Evolutionary conservation across 2,797 vertebrate genomes (phyloP).

Genomic region (Hypotaenidia philippensis): DNA sequence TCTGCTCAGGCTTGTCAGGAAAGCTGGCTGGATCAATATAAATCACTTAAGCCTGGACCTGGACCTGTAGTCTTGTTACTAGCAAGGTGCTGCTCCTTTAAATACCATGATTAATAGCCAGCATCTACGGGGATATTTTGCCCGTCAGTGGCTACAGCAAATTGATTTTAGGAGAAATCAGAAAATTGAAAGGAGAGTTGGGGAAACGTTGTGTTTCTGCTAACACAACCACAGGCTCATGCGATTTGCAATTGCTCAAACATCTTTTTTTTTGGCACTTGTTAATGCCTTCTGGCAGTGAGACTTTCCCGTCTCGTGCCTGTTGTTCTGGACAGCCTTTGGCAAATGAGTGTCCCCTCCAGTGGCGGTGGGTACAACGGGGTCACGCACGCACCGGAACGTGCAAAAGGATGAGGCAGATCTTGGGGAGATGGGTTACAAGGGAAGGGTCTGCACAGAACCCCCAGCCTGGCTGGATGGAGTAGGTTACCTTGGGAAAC

Average conservation of each 20-base stretch:
- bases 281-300: neutral
- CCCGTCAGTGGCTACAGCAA: neutral
- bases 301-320: fast-evolving
- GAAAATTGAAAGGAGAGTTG: conserved; percentile 4
- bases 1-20: neutral
- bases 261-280: neutral
- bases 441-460: neutral
- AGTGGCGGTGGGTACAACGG: fast-evolving
- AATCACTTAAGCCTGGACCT: conserved; percentile 25
- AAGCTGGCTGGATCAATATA: conserved; percentile 15
- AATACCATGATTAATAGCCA: neutral
- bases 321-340: fast-evolving
- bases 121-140: neutral
- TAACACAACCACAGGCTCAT: neutral
- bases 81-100: conserved; percentile 12
- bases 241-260: neutral
- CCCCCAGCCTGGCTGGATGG: neutral
- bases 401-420: neutral
- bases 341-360: neutral
- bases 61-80: neutral
- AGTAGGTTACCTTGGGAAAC: neutral
- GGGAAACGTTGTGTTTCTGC: neutral
- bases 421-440: neutral
- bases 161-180: conserved; percentile 34
- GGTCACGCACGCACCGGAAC: fast-evolving